These are phyloP conservation scores for Lepeophtheirus nordmannii DNA, from an alignment of 2,888 invertebrate species.

Conservation along the genomic window DNA sequence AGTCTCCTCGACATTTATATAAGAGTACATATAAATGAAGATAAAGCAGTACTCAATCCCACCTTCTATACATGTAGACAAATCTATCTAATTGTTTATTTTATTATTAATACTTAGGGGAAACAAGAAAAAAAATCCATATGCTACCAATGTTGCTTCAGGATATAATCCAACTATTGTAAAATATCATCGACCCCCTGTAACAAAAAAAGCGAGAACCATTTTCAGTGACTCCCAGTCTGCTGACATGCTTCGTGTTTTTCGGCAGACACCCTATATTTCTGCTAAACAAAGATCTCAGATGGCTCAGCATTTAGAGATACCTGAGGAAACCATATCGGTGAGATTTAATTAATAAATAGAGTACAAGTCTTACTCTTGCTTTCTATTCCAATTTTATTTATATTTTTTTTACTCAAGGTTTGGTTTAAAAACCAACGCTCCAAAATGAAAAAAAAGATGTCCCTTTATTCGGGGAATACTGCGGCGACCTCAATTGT, in stretches of 20 bases:
- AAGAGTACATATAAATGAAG: too few species aligned
- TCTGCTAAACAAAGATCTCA: neutral
- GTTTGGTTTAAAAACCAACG: neutral
- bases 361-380: too few species aligned
- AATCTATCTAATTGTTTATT: too few species aligned
- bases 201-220: neutral
- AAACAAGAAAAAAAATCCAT: neutral
- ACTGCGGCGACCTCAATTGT: too few species aligned
- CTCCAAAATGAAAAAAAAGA: neutral
- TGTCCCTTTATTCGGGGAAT: neutral
- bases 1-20: too few species aligned
- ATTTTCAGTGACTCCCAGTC: neutral
- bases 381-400: too few species aligned
- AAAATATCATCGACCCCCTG: neutral
- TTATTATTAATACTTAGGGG: too few species aligned
- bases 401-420: too few species aligned
- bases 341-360: neutral
- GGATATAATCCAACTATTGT: neutral
- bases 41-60: too few species aligned
- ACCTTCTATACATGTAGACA: too few species aligned
- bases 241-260: slow-evolving; percentile 5
- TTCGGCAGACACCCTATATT: neutral
- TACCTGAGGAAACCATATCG: neutral
- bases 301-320: neutral
- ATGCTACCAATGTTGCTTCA: neutral